A percentile compares a stretch with the other conserved stretches of the same genome.
phyloP scores from a whole-genome alignment of 2,113 vertebrate genomes.

The Saimiri boliviensis region DNA sequence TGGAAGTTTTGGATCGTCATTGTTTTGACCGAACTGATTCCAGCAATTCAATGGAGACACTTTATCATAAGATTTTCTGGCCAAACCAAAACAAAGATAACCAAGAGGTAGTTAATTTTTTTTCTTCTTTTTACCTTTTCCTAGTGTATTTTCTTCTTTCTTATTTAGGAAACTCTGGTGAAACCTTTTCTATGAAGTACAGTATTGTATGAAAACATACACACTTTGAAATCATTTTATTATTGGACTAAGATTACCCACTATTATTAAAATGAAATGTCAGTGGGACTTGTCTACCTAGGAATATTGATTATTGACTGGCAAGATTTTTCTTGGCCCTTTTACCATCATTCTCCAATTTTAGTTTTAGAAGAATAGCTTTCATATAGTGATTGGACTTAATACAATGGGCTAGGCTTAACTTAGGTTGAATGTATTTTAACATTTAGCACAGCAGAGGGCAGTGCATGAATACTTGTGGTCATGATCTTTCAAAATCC shows the following conservation, averaged over 20 bases:
- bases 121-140: not conserved
- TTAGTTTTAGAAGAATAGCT: not conserved
- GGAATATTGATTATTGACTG: not conserved
- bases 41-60: constrained; percentile 87
- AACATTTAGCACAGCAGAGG: not conserved
- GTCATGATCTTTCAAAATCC: not conserved
- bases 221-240: not conserved
- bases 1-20: constrained; percentile 86
- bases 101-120: constrained; percentile 82
- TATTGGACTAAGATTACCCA: not conserved
- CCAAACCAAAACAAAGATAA: constrained; percentile 86
- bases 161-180: not conserved
- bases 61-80: constrained; percentile 88
- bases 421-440: not conserved
- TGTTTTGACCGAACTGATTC: constrained; percentile 87
- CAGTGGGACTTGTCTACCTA: not conserved
- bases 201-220: not conserved
- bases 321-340: not conserved
- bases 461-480: not conserved
- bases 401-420: not conserved
- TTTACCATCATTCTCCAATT: not conserved
- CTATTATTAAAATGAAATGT: not conserved
- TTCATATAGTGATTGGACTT: not conserved
- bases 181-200: not conserved
- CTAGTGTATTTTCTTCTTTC: not conserved